Conservation (phyloP, 2,113 vertebrate genomes). For the Phalacrocorax carbo region DNA sequence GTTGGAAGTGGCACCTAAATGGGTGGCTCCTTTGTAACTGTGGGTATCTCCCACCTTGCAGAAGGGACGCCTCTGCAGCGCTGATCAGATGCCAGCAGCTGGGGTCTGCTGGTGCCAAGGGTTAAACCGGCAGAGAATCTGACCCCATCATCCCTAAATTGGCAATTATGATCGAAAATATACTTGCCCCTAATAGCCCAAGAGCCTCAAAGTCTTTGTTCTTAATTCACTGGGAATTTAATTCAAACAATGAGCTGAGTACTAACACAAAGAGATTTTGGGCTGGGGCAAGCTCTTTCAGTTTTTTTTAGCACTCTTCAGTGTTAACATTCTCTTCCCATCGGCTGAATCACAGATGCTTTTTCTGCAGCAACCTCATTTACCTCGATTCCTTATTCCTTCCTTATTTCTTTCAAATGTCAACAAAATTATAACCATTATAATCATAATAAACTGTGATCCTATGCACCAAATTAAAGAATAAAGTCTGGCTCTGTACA, state of each 20-base stretch:
- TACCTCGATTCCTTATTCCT: neutral
- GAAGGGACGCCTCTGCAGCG: neutral
- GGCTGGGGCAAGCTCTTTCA: neutral
- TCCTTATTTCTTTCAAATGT: constrained; percentile 26
- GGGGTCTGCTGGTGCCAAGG: neutral
- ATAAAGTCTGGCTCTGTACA: neutral
- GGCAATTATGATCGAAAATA: neutral
- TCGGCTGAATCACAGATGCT: neutral
- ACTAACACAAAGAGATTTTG: neutral
- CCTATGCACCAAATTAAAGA: neutral
- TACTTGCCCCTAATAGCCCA: neutral
- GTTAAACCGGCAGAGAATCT: neutral
- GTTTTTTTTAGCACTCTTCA: accelerated
- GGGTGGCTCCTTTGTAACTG: neutral
- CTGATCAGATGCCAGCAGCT: neutral
- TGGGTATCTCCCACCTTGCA: neutral
- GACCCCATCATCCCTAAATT: neutral
- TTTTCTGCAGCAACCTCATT: neutral
- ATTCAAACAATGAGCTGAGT: neutral
- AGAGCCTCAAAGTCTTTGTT: neutral
- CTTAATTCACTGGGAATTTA: neutral
- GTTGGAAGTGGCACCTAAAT: neutral
- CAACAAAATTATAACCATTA: constrained; percentile 13
- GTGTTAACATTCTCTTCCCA: neutral
- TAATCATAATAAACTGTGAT: neutral